Evolutionary conservation across 2,888 invertebrate genomes (phyloP).

Genomic region (Acheta domesticus): DNA sequence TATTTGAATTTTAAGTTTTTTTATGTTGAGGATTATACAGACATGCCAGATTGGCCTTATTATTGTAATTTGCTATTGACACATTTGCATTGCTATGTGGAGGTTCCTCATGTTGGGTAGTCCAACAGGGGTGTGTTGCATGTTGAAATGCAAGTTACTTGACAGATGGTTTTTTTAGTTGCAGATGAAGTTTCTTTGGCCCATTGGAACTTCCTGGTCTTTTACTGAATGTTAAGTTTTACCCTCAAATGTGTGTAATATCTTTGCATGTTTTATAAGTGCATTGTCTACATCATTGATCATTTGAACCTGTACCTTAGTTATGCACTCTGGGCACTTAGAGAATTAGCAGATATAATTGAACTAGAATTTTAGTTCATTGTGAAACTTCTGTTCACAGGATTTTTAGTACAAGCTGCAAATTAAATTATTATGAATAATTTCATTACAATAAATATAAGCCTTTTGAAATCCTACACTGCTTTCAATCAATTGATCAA

Average conservation of each 20-base stretch:
- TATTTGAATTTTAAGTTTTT: not conserved
- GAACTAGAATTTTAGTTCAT: not conserved
- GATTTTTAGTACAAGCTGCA: not conserved
- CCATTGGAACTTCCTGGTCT: conserved; percentile 18
- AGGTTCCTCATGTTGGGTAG: not conserved
- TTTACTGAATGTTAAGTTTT: not conserved
- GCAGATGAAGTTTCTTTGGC: not conserved
- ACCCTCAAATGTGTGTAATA: not conserved
- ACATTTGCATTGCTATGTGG: not conserved
- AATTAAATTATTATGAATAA: not conserved
- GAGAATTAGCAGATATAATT: not conserved
- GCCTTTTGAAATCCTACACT: too few relatives aligned
- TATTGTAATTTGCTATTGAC: not conserved
- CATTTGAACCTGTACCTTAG: not conserved
- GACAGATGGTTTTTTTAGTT: not conserved
- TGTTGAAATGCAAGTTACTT: not conserved
- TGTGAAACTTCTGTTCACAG: not conserved
- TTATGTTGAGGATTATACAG: not conserved
- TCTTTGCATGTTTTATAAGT: not conserved
- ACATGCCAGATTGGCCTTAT: conserved; percentile 1
- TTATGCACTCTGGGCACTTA: not conserved
- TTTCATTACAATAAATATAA: too few relatives aligned
- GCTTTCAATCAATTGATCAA: too few relatives aligned
- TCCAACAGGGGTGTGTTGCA: not conserved
- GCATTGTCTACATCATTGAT: not conserved